A percentile compares a stretch with the other conserved stretches of the same genome.
phyloP scores from a whole-genome alignment of 1,140 invertebrate species.

The Cotesia typhae region DNA sequence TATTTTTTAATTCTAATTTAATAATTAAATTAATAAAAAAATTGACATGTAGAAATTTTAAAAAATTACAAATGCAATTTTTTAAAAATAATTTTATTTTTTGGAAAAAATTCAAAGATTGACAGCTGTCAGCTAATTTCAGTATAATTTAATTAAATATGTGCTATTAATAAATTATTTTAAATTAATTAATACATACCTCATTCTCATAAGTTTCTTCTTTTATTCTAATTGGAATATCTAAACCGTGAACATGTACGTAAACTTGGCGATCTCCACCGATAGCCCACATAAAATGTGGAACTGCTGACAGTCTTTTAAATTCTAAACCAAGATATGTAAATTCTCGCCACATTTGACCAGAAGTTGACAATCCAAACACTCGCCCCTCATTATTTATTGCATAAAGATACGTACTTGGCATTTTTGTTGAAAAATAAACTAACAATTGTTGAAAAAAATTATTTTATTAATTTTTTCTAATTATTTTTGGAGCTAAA shows the following conservation, averaged over 20 bases:
- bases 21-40: neutral
- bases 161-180: neutral
- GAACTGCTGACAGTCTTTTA: slow-evolving; percentile 84
- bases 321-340: slow-evolving; percentile 86
- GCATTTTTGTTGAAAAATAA: slow-evolving; percentile 62
- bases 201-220: slow-evolving; percentile 94
- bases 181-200: slow-evolving; percentile 59
- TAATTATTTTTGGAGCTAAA: neutral
- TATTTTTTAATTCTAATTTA: too few species aligned
- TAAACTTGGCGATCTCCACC: slow-evolving; percentile 92
- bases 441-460: neutral
- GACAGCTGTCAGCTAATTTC: too few species aligned
- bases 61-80: too few species aligned
- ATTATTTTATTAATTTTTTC: neutral
- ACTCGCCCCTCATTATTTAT: slow-evolving; percentile 88
- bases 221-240: slow-evolving; percentile 88
- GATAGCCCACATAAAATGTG: slow-evolving; percentile 89
- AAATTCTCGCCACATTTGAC: slow-evolving; percentile 84
- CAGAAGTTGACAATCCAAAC: slow-evolving; percentile 80
- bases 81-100: too few species aligned
- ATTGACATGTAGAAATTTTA: neutral
- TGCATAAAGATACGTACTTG: slow-evolving; percentile 82
- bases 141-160: too few species aligned
- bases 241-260: slow-evolving; percentile 85
- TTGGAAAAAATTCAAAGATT: too few species aligned